Evolutionary conservation across 2,888 invertebrate species (phyloP).

Genomic region (Melanostoma mellinum): DNA sequence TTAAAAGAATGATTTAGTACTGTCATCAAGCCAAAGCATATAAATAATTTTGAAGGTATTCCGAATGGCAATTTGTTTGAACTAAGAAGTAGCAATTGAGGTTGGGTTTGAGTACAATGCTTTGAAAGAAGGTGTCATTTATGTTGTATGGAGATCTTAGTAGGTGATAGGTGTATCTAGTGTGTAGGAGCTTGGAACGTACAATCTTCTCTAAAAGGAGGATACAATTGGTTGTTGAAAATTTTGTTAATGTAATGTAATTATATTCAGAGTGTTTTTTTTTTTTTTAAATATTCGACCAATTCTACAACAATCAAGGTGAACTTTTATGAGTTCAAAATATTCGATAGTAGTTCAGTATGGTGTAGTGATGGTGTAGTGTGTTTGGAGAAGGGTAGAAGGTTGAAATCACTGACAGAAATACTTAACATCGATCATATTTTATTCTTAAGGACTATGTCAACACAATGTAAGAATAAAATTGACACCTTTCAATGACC

Average conservation of each 20-base stretch:
- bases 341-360: too few relatives aligned
- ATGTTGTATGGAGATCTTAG: background rate
- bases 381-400: too few relatives aligned
- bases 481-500: too few relatives aligned
- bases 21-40: constrained; percentile 32
- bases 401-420: too few relatives aligned
- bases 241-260: background rate
- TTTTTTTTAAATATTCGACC: too few relatives aligned
- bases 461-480: too few relatives aligned
- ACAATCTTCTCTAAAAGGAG: background rate
- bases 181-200: background rate
- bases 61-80: constrained; percentile 33
- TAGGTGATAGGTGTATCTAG: constrained; percentile 6
- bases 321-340: too few relatives aligned
- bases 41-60: constrained; percentile 35
- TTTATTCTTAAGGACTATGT: too few relatives aligned
- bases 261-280: constrained; percentile 4
- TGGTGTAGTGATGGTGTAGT: too few relatives aligned
- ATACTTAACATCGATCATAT: too few relatives aligned
- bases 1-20: constrained; percentile 47
- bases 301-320: too few relatives aligned
- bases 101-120: constrained; percentile 18
- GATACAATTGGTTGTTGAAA: constrained; percentile 12
- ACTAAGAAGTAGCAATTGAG: constrained; percentile 16
- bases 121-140: constrained; percentile 15